These are phyloP conservation scores for Isichthys henryi DNA, from an alignment of 2,113 vertebrate genomes.

Conservation along the genomic window DNA sequence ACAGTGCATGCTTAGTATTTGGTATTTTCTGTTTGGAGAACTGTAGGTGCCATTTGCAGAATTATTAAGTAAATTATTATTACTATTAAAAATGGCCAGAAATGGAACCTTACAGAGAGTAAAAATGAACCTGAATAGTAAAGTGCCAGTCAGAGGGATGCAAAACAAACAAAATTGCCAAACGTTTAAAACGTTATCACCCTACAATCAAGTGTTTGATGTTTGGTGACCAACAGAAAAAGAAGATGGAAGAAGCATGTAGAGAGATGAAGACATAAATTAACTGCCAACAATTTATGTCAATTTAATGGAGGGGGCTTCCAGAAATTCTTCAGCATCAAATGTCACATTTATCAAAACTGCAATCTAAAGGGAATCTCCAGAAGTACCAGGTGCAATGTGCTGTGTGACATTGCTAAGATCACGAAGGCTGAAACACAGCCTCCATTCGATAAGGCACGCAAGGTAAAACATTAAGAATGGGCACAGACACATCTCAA, in stretches of 20 bases:
- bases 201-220: neutral
- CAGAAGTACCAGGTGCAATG: neutral
- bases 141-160: neutral
- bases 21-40: neutral
- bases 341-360: neutral
- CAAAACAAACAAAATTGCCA: neutral
- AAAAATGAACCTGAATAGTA: neutral
- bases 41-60: neutral
- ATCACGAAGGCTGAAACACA: neutral
- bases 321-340: neutral
- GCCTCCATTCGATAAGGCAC: neutral
- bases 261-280: neutral
- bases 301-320: neutral
- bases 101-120: neutral
- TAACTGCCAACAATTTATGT: neutral
- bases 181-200: neutral
- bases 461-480: neutral
- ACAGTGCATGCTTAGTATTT: neutral
- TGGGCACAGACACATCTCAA: neutral
- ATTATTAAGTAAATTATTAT: neutral
- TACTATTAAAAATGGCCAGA: neutral
- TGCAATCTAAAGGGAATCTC: neutral
- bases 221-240: neutral
- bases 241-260: neutral
- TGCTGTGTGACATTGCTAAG: neutral